A percentile compares a stretch with the other conserved stretches of the same genome.
These are phyloP conservation scores for Eidolon helvum DNA, from an alignment of 2,113 vertebrate genomes.

Conservation along the genomic window DNA sequence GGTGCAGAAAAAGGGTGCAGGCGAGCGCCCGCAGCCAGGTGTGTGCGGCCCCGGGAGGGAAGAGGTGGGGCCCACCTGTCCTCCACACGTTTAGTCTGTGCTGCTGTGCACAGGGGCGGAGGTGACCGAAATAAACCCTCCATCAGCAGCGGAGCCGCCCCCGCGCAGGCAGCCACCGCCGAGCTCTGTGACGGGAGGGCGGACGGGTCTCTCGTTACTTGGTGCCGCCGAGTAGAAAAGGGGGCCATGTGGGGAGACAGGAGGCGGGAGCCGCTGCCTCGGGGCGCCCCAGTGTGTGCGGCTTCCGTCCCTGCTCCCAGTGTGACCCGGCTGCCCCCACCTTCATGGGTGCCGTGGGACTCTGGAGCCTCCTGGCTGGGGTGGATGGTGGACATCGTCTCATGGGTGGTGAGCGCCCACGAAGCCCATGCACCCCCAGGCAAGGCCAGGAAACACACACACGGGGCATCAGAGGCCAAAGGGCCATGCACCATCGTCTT, in stretches of 20 bases:
- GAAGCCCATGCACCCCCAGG: fast-evolving
- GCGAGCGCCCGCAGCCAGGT: not conserved
- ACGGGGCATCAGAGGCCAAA: not conserved
- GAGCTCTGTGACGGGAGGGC: not conserved
- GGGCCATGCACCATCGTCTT: fast-evolving
- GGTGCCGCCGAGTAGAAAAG: not conserved
- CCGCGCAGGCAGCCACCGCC: not conserved
- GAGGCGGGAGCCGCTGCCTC: not conserved
- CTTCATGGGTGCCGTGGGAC: not conserved
- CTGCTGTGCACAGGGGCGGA: slow-evolving; percentile 26
- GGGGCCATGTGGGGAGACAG: fast-evolving
- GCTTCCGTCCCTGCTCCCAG: not conserved
- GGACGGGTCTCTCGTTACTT: not conserved
- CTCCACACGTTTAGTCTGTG: not conserved
- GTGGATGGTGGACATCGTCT: fast-evolving
- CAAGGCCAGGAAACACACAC: not conserved
- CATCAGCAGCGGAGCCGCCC: not conserved
- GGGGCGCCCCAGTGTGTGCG: fast-evolving
- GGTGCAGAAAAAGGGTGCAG: not conserved
- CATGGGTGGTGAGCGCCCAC: fast-evolving
- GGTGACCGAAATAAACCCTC: slow-evolving; percentile 73
- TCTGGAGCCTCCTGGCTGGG: not conserved
- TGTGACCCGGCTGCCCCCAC: not conserved
- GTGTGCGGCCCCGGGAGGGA: fast-evolving
- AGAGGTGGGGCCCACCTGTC: not conserved